Percentiles rank a stretch among this genome's conserved stretches.
Conservation (phyloP, 2,888 invertebrate species). For the Tetramorium bicarinatum region DNA sequence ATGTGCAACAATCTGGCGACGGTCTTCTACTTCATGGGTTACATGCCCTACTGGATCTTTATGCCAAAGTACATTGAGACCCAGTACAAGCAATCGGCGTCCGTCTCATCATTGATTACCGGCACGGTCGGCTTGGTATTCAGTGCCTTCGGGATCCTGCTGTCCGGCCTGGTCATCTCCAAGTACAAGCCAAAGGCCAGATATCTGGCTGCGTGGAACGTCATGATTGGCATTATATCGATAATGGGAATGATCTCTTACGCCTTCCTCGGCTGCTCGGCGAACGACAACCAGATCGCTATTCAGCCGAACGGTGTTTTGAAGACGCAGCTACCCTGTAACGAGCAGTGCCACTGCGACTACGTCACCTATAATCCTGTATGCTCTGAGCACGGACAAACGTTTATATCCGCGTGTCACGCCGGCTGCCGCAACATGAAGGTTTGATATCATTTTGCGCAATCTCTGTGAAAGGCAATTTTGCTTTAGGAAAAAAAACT, state of each 20-base stretch:
- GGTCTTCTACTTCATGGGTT: constrained; percentile 91
- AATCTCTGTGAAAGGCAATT: neutral
- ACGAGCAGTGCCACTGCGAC: constrained; percentile 90
- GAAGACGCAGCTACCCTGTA: constrained; percentile 88
- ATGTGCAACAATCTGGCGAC: constrained; percentile 92
- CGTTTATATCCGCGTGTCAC: constrained; percentile 93
- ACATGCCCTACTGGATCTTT: constrained; percentile 93
- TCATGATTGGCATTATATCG: constrained; percentile 89
- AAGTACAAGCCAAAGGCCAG: constrained; percentile 90
- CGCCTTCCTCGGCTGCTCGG: constrained; percentile 90
- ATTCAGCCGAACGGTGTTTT: constrained; percentile 85
- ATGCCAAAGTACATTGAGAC: constrained; percentile 95
- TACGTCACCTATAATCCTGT: constrained; percentile 92
- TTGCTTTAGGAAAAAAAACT: neutral
- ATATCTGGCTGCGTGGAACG: constrained; percentile 91
- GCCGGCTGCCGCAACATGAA: constrained; percentile 90
- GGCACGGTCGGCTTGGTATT: constrained; percentile 91
- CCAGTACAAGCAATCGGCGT: constrained; percentile 92
- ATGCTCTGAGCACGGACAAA: constrained; percentile 89
- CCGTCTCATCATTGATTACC: constrained; percentile 91
- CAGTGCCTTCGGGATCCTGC: constrained; percentile 90
- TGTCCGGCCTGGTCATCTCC: constrained; percentile 90
- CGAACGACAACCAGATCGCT: constrained; percentile 87
- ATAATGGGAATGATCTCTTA: constrained; percentile 90
- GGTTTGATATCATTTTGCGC: constrained; percentile 73